Evolutionary conservation across 2,888 invertebrate species (phyloP), one percentile per base, ranked within the genome.

Genomic region (Eristalis tenax): DNA sequence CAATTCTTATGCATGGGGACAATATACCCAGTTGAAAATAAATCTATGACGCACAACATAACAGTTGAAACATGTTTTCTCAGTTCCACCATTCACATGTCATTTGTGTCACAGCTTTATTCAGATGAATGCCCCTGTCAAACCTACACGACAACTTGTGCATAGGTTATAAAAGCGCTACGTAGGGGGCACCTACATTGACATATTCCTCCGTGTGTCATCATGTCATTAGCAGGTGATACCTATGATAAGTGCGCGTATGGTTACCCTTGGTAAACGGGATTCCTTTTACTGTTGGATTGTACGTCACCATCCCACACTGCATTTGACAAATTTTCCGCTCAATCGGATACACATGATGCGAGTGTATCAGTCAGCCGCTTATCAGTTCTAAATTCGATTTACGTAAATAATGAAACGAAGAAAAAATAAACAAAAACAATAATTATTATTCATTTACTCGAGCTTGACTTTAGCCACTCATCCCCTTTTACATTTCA

Each of bases 181-280:
- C 11, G 18, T 23, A 11, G 10, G 32, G 23, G 66, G 66, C n/a
- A n/a, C n/a, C n/a, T 66, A 79, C 66, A 66, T 73, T 79, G 79
- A 79, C 79, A 79, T 73, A 11, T 73, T 40, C 22, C 35, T 66
- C 32, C 28, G 18, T 43, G 43, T 79, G 79, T 79, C 79, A 71
- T 64, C 68, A 57, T 76, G 56, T 63, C 61, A 68, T 61, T 64
- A 50, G 63, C 70, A 64, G 50, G 56, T 64, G 18, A 70, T 56
- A n/a, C n/a, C n/a, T n/a, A 77, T 63, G 50, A 59, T 43, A 23
- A 77, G 69, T 38, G 71, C 65, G 57, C 71, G 40, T 28, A 18
- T 43, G 57, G 50, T 8, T 50, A 8, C 18, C 50, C 5, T 32
- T 18, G 18, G 50, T 50, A 50, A 50, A 59, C 15, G 23, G 26